Percentiles rank a stretch among this genome's conserved stretches.
Evolutionary conservation across 1,140 invertebrate species (phyloP).

Genomic region (Dufourea novaeangliae): DNA sequence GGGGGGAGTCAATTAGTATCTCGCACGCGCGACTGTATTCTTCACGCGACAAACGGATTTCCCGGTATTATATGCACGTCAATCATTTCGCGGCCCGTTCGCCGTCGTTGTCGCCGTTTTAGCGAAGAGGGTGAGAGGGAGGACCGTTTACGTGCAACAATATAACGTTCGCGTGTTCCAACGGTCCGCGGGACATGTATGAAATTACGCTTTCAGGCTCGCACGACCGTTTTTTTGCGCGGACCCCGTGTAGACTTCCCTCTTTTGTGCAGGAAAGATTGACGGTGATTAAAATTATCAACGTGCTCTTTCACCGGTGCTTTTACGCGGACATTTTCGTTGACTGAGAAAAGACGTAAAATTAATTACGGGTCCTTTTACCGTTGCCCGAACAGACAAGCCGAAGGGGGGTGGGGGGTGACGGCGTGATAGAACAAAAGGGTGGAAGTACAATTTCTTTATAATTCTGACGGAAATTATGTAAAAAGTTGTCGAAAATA

Average conservation of each 20-base stretch:
- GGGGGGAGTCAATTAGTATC: slow-evolving; percentile 42
- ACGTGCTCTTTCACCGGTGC: slow-evolving; percentile 27
- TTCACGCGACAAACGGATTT: slow-evolving; percentile 39
- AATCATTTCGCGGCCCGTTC: not conserved
- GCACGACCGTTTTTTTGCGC: not conserved
- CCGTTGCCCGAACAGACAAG: not conserved
- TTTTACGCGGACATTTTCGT: slow-evolving; percentile 15
- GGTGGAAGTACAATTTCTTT: not conserved
- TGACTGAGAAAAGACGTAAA: slow-evolving; percentile 14
- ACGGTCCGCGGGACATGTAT: slow-evolving; percentile 31
- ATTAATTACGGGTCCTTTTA: slow-evolving; percentile 30
- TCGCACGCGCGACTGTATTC: slow-evolving; percentile 36
- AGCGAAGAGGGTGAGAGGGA: not conserved
- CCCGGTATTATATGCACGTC: slow-evolving; percentile 26
- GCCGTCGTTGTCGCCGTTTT: slow-evolving; percentile 12
- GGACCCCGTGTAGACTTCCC: not conserved
- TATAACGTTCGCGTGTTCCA: slow-evolving; percentile 1
- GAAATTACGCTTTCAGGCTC: slow-evolving; percentile 33
- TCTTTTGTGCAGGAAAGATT: slow-evolving; percentile 21
- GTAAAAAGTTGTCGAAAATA: no score
- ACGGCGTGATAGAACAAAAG: not conserved
- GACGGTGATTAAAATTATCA: slow-evolving; percentile 44
- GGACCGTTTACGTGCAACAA: slow-evolving; percentile 6
- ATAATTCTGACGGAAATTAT: no score
- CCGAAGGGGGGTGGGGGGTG: not conserved